A percentile compares a stretch with the other conserved stretches of the same genome.
Evolutionary conservation across 92 coral and sea anemone species (phyloP).

Genomic region (Montipora capitata): DNA sequence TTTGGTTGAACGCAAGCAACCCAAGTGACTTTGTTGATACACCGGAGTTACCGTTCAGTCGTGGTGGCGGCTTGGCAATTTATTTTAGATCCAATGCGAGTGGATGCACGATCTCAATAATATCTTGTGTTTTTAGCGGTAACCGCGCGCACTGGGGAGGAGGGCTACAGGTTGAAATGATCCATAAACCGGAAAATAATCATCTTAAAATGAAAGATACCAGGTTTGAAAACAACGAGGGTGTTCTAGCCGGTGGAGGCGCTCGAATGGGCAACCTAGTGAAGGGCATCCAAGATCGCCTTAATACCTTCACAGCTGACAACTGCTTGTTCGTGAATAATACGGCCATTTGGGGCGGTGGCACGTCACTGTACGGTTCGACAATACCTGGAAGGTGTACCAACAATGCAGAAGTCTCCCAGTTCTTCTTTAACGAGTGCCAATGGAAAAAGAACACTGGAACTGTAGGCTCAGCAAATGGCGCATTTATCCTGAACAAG

Average conservation of each 20-base stretch:
- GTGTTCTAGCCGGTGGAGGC: slow-evolving; percentile 89
- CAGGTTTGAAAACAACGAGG: slow-evolving; percentile 68
- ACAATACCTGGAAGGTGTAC: slow-evolving; percentile 31
- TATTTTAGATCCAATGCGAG: slow-evolving; percentile 85
- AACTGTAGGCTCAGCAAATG: slow-evolving; percentile 83
- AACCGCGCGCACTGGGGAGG: slow-evolving; percentile 95
- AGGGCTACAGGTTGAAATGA: slow-evolving; percentile 78
- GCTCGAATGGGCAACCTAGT: slow-evolving; percentile 76
- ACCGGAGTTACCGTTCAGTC: slow-evolving; percentile 79
- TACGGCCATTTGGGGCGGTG: slow-evolving; percentile 86
- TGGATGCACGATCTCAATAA: slow-evolving; percentile 48
- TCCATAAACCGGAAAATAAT: slow-evolving; percentile 62
- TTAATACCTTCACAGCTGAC: slow-evolving; percentile 57
- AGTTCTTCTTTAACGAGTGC: slow-evolving; percentile 56
- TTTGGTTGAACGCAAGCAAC: slow-evolving; percentile 26
- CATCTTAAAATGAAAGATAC: slow-evolving; percentile 39
- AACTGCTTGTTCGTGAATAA: slow-evolving; percentile 73
- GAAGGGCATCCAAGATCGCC: slow-evolving; percentile 1
- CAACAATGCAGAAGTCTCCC: slow-evolving; percentile 9
- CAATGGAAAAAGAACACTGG: slow-evolving; percentile 71
- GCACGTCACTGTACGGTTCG: slow-evolving; percentile 72
- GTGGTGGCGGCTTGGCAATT: slow-evolving; percentile 93
- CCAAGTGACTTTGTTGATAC: slow-evolving; percentile 28
- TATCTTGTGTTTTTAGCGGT: slow-evolving; percentile 71
- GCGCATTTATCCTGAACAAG: slow-evolving; percentile 71